phyloP scores from a whole-genome alignment of 2,113 vertebrate genomes.

The Clarias macrocephalus region DNA sequence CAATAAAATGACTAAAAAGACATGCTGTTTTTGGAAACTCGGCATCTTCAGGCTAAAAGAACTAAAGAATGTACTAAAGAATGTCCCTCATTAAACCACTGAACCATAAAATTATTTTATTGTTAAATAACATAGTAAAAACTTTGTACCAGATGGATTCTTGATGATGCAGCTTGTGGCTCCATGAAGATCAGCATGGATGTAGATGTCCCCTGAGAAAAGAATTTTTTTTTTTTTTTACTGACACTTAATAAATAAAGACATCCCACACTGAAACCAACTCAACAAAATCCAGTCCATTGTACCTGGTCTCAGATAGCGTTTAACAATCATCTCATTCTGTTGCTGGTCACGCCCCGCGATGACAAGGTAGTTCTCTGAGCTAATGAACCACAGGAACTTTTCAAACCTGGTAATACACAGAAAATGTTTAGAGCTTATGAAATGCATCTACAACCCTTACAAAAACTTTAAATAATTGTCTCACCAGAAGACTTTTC shows the following conservation, averaged over 20 bases:
- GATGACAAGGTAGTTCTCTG: constrained; percentile 95
- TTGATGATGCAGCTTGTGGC: constrained; percentile 97
- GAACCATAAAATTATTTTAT: background rate
- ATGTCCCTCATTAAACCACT: background rate
- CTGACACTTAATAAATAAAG: background rate
- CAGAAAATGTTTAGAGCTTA: background rate
- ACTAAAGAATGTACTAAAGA: background rate
- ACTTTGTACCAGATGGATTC: constrained; percentile 83
- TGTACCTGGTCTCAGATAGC: constrained; percentile 85
- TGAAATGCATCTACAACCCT: background rate
- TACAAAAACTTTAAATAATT: background rate
- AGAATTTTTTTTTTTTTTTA: constrained; percentile 3
- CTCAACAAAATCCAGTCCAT: background rate
- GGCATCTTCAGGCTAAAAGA: background rate
- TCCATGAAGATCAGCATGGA: constrained; percentile 95
- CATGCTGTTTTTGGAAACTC: background rate
- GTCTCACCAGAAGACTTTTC: constrained; percentile 96
- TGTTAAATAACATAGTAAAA: background rate
- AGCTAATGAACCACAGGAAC: constrained; percentile 98
- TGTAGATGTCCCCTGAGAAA: constrained; percentile 87
- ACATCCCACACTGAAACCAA: background rate
- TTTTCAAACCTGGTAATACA: constrained; percentile 91
- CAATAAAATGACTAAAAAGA: background rate
- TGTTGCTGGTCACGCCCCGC: constrained; percentile 97
- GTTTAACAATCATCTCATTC: constrained; percentile 97